phyloP scores from a whole-genome alignment of 2,113 vertebrate genomes.

The Maccullochella peelii region DNA sequence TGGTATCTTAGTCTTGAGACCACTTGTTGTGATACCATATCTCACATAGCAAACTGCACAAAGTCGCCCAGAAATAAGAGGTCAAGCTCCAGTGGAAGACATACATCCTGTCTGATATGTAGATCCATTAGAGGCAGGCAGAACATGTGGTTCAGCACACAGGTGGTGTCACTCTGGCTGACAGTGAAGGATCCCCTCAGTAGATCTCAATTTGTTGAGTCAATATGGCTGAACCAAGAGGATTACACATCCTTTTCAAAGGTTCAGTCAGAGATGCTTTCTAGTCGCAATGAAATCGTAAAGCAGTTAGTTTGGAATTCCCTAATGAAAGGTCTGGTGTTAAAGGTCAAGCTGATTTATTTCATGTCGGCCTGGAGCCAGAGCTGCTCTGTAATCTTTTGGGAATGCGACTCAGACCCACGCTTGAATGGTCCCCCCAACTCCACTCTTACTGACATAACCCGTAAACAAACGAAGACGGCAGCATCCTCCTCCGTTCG shows the following conservation, averaged over 20 bases:
- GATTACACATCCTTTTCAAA: conserved; percentile 21
- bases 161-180: conserved; percentile 18
- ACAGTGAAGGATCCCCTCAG: conserved; percentile 19
- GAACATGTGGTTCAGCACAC: background rate
- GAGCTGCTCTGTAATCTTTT: conserved; percentile 78
- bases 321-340: conserved; percentile 72
- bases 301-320: conserved; percentile 80
- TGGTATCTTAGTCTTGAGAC: conserved; percentile 48
- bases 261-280: conserved; percentile 34
- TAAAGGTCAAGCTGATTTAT: conserved; percentile 81
- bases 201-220: conserved; percentile 52
- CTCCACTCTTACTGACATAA: conserved; percentile 44
- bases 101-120: background rate
- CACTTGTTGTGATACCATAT: conserved; percentile 37
- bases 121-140: background rate
- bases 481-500: conserved; percentile 53
- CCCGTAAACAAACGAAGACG: conserved; percentile 69
- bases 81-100: conserved; percentile 14
- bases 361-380: conserved; percentile 67
- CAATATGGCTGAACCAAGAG: conserved; percentile 16
- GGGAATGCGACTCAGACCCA: conserved; percentile 74
- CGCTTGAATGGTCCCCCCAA: background rate
- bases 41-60: conserved; percentile 24
- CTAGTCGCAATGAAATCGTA: conserved; percentile 68
- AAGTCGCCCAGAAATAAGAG: background rate